Conservation (phyloP, 2,888 invertebrate genomes). For the Cataglyphis rosenhaueri region DNA sequence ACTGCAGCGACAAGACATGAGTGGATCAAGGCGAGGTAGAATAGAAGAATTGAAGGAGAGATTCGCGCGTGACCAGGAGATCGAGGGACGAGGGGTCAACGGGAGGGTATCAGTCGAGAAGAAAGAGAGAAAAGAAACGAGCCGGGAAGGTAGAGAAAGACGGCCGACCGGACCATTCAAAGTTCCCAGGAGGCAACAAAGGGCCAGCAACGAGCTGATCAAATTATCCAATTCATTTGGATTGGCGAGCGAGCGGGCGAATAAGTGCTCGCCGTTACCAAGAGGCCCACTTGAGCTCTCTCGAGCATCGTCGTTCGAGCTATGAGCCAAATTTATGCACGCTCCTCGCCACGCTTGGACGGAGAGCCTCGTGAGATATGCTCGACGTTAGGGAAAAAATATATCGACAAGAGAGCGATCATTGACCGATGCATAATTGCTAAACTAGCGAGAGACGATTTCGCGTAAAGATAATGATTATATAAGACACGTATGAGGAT, state of each 20-base stretch:
- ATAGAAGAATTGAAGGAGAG: slow-evolving; percentile 56
- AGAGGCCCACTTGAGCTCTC: slow-evolving; percentile 80
- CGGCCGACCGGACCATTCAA: slow-evolving; percentile 83
- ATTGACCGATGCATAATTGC: neutral
- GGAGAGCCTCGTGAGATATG: slow-evolving; percentile 20
- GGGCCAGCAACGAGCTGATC: slow-evolving; percentile 85
- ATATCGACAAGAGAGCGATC: neutral
- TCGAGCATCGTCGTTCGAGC: slow-evolving; percentile 79
- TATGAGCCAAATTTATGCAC: slow-evolving; percentile 82
- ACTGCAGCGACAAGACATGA: slow-evolving; percentile 60
- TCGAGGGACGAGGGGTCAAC: slow-evolving; percentile 59
- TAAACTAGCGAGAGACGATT: neutral
- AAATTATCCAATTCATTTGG: slow-evolving; percentile 86
- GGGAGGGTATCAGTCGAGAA: slow-evolving; percentile 43
- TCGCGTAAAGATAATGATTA: neutral
- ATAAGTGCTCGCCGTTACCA: slow-evolving; percentile 83
- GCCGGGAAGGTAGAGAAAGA: slow-evolving; percentile 78
- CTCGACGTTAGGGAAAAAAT: neutral
- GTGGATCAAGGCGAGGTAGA: slow-evolving; percentile 58
- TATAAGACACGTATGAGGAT: neutral
- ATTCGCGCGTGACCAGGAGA: slow-evolving; percentile 25
- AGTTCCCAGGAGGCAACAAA: slow-evolving; percentile 85
- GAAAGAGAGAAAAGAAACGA: slow-evolving; percentile 52
- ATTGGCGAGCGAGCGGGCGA: slow-evolving; percentile 84
- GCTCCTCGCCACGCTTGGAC: slow-evolving; percentile 67